Percentiles rank a stretch among this genome's conserved stretches.
Evolutionary conservation across 2,113 vertebrate genomes (phyloP).

Genomic region (Orycteropus afer): DNA sequence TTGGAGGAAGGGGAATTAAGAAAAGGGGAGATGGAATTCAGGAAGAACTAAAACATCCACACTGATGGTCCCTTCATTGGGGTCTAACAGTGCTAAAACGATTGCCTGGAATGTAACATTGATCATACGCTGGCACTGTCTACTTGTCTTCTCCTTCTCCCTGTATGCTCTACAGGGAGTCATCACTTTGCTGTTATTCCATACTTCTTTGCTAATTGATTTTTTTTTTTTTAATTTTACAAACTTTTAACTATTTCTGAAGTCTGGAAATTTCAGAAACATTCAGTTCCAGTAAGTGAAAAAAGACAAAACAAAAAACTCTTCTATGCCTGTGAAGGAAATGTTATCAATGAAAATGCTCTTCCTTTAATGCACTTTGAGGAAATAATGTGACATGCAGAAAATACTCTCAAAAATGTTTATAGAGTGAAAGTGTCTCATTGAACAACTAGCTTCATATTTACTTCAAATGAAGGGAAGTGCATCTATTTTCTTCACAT

Average conservation of each 20-base stretch:
- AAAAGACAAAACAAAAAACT: slow-evolving; percentile 4
- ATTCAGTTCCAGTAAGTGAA: slow-evolving; percentile 31
- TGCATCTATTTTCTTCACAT: not conserved
- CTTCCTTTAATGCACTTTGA: slow-evolving; percentile 4
- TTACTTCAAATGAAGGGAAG: slow-evolving; percentile 49
- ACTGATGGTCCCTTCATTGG: not conserved
- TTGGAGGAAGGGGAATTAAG: not conserved
- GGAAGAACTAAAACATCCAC: not conserved
- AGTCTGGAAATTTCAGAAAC: not conserved
- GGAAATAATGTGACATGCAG: slow-evolving; percentile 25
- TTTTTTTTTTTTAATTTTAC: slow-evolving; percentile 50
- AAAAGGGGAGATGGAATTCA: not conserved
- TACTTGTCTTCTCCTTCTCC: not conserved
- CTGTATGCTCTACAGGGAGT: not conserved
- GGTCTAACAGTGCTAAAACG: fast-evolving
- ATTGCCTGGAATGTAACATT: not conserved
- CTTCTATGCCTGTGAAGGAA: not conserved
- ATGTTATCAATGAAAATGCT: slow-evolving; percentile 24
- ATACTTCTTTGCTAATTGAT: not conserved
- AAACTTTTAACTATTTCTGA: slow-evolving; percentile 63
- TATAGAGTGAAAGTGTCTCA: not conserved
- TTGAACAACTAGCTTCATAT: slow-evolving; percentile 18
- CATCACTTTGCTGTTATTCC: not conserved
- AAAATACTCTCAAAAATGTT: not conserved
- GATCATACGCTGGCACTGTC: no score